These are phyloP conservation scores for Phymorhynchus buccinoides DNA, from an alignment of 1,140 invertebrate species.

Conservation along the genomic window DNA sequence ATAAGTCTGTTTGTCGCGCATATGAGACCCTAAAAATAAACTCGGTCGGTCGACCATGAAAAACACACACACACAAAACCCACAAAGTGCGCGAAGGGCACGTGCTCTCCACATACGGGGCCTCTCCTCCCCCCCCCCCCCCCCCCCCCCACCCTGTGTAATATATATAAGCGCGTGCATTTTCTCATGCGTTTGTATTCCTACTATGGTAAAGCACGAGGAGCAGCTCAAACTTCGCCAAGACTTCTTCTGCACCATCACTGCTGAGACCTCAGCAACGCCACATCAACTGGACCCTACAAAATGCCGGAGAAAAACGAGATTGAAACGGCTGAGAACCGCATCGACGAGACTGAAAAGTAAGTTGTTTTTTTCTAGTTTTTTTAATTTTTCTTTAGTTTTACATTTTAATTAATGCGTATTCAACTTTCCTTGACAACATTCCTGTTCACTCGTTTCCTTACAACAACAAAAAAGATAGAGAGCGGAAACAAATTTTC, in stretches of 20 bases:
- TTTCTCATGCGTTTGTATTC: background rate
- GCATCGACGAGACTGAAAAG: background rate
- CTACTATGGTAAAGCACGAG: background rate
- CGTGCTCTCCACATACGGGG: no score
- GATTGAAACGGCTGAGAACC: background rate
- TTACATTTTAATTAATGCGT: no score
- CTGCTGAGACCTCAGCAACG: background rate
- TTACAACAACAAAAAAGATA: no score
- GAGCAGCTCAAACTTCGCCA: background rate
- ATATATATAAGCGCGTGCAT: background rate
- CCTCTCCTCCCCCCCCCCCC: no score
- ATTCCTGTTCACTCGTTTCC: no score
- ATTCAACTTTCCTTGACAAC: no score
- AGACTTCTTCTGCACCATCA: background rate
- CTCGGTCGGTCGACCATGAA: background rate
- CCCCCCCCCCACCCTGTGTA: no score
- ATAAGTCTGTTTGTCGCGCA: no score
- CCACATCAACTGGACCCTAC: background rate
- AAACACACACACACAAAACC: background rate
- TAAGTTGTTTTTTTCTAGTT: background rate
- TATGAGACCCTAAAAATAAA: background rate
- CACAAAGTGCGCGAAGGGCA: background rate
- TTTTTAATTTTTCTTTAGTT: background rate
- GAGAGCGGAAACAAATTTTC: no score
- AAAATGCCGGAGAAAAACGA: slow-evolving; percentile 29